Percentiles rank a stretch among this genome's conserved stretches.
phyloP scores from a whole-genome alignment of 2,888 invertebrate genomes.

The Acronicta aceris region DNA sequence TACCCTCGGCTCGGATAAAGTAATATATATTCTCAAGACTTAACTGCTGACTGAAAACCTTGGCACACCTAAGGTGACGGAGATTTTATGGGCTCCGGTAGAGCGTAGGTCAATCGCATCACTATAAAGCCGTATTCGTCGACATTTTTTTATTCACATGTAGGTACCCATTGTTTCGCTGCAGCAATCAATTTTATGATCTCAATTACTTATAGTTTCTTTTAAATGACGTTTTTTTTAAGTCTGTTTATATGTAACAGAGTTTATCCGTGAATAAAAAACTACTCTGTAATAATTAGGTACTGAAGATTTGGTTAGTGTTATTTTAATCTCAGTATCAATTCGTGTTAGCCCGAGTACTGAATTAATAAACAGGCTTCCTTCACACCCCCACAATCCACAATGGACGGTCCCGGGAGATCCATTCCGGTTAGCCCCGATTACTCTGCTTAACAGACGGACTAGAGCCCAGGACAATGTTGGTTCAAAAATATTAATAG shows the following conservation, averaged over 20 bases:
- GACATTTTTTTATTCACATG: slow-evolving; percentile 23
- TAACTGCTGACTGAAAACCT: slow-evolving; percentile 78
- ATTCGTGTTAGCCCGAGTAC: slow-evolving; percentile 20
- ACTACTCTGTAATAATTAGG: neutral
- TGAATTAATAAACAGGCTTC: slow-evolving; percentile 34
- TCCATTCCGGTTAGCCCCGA: slow-evolving; percentile 17
- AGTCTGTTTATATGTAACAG: no score
- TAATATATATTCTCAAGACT: slow-evolving; percentile 79
- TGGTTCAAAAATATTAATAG: slow-evolving; percentile 2
- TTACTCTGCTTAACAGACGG: slow-evolving; percentile 30
- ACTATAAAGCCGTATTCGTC: slow-evolving; percentile 38
- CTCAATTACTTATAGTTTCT: neutral
- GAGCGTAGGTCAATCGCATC: slow-evolving; percentile 49
- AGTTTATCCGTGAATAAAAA: neutral
- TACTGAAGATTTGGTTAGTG: slow-evolving; percentile 2
- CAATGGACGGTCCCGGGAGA: slow-evolving; percentile 44
- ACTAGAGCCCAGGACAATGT: slow-evolving; percentile 32
- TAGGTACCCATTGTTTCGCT: slow-evolving; percentile 11
- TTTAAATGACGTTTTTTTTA: no score
- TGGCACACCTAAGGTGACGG: slow-evolving; percentile 61
- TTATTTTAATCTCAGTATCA: slow-evolving; percentile 25
- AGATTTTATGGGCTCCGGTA: slow-evolving; percentile 53
- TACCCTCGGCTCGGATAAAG: slow-evolving; percentile 82
- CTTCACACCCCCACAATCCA: slow-evolving; percentile 19
- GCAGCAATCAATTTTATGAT: neutral